Base-by-base conservation (phyloP, 2,888 invertebrate species). In the Amitus sp. region DNA sequence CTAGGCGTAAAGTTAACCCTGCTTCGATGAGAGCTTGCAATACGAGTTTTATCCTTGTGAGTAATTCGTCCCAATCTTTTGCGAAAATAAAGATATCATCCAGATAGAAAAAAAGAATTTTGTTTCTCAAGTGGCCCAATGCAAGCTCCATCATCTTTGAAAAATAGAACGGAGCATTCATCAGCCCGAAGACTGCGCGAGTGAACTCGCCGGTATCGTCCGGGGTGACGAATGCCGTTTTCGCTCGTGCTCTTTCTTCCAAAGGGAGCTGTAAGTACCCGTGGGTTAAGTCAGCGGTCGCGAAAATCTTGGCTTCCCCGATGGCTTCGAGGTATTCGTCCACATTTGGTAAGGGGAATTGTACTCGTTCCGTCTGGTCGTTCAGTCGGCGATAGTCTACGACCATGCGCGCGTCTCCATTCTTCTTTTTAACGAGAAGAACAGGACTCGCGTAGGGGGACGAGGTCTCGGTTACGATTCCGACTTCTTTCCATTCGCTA, bases 141-240 rank as follows among this genome's bases (percentile, higher is more conserved):
- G 42, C 58, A 9, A 50, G 15, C 6, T 65, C 42, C 63, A 65
- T 65, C 3, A 56, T 10, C 19, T 62, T 62, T 0, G 53, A 55
- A 47, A 72, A 77, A 15, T 69, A 71, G 5, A 65, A 63, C 0
- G 71, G 70, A 0, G 73, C 72, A 47, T 76, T 75, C 23, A 67
- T 54, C 1, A 75, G 54, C 1, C 74, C 76, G 33, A 73, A 77
- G 7, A 70, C 67, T 62, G 69, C 67, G 0, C 62, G 13, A 1
- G 65, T 54, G 39, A 70, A 75, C 59, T 75, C 72, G 6, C 65
- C 76, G 0, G 71, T 61, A 2, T 49, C 53, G 6, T 67, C 61
- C 0, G 70, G 70, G 2, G 69, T 72, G 2, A 73, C 65, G 10
- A 58, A 70, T 13, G 62, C 64, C 1, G 54, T 69, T 45, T 43